A percentile compares a stretch with the other conserved stretches of the same genome.
Evolutionary conservation across 2,888 invertebrate genomes (phyloP).

Genomic region (Corbicula japonica): DNA sequence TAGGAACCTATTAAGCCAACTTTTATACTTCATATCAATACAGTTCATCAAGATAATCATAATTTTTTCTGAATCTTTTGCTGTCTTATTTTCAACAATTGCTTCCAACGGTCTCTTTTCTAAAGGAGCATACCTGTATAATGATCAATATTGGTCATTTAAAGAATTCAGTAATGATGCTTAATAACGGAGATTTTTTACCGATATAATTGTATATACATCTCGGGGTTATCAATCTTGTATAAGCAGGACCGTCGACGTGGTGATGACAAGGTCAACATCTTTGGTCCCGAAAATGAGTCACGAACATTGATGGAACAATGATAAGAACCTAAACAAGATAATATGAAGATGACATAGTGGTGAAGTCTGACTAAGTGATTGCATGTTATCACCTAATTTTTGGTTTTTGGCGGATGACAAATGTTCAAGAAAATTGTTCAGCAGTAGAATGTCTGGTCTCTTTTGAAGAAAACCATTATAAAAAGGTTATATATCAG

Average conservation of each 20-base stretch:
- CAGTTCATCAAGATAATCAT: constrained; percentile 10
- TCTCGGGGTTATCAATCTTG: constrained; percentile 22
- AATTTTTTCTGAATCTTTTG: constrained; percentile 30
- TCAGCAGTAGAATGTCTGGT: no score
- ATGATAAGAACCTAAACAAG: constrained; percentile 4
- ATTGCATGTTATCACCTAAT: no score
- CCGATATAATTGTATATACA: no score
- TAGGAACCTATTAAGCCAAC: constrained; percentile 22
- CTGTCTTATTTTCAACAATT: neutral
- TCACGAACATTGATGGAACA: constrained; percentile 15
- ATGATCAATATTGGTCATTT: constrained; percentile 34
- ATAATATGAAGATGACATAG: no score
- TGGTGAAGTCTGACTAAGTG: no score
- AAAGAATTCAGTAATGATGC: constrained; percentile 57
- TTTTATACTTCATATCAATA: constrained; percentile 19
- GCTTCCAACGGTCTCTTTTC: neutral
- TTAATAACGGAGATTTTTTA: constrained; percentile 36
- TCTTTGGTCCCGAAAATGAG: constrained; percentile 14
- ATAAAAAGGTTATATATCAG: neutral
- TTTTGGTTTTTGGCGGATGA: no score
- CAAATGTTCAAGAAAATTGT: no score
- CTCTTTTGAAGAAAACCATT: no score
- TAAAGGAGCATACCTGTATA: constrained; percentile 23
- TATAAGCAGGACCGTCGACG: constrained; percentile 1
- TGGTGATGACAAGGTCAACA: constrained; percentile 23